A percentile compares a stretch with the other conserved stretches of the same genome.
Conservation (phyloP, 2,797 vertebrate species). For the Natrix natrix region DNA sequence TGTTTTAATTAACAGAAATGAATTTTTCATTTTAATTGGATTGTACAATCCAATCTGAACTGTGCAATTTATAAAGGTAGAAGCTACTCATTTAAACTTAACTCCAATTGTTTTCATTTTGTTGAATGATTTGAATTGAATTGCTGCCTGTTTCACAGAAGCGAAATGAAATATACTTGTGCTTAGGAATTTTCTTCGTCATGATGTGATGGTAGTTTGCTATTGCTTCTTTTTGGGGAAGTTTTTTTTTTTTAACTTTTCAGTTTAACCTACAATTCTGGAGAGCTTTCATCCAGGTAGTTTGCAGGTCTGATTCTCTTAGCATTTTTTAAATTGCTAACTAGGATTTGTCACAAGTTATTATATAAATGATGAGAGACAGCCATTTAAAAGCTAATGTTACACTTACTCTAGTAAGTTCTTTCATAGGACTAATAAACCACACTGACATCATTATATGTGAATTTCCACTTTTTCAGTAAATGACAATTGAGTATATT, state of each 20-base stretch:
- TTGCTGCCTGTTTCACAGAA: neutral
- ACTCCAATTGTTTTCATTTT: neutral
- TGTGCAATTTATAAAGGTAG: neutral
- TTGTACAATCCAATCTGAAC: neutral
- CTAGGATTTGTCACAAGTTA: conserved; percentile 6
- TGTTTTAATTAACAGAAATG: neutral
- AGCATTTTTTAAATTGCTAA: neutral
- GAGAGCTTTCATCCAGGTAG: neutral
- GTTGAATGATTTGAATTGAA: neutral
- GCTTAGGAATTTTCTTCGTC: neutral
- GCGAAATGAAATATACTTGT: neutral
- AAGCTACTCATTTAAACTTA: neutral
- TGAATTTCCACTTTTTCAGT: neutral
- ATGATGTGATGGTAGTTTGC: neutral
- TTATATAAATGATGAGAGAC: conserved; percentile 34
- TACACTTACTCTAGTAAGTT: conserved; percentile 44
- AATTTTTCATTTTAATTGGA: neutral
- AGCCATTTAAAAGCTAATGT: conserved; percentile 43
- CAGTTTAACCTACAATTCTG: neutral
- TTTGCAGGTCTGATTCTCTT: neutral
- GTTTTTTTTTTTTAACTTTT: neutral
- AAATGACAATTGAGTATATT: conserved; percentile 17
- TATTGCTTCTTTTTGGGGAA: neutral
- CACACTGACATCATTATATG: conserved; percentile 10
- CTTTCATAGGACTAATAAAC: neutral